Conservation (phyloP, 2,888 invertebrate species). For the Cheilosia variabilis region DNA sequence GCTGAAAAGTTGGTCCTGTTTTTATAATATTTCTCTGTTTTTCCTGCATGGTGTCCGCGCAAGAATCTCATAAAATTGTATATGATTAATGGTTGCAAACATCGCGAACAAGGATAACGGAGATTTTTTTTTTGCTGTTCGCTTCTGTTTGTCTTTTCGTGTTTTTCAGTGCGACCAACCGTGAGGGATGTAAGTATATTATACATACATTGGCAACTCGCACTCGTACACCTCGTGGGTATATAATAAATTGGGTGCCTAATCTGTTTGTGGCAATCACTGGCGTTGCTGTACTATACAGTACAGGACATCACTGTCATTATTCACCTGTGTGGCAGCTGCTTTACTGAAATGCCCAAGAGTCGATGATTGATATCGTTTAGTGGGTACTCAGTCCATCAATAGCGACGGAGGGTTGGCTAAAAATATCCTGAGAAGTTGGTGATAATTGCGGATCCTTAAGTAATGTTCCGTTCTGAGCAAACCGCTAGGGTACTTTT, state of each 20-base stretch:
- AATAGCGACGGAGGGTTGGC: not conserved
- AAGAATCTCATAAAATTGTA: conserved; percentile 57
- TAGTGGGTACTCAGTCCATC: not conserved
- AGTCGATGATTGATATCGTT: not conserved
- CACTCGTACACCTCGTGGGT: not conserved
- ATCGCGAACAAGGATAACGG: conserved; percentile 41
- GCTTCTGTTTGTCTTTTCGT: conserved; percentile 8
- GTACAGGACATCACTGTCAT: conserved; percentile 37
- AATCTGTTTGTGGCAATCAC: conserved; percentile 32
- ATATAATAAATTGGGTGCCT: conserved; percentile 31
- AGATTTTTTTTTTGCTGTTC: not conserved
- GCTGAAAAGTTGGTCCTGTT: conserved; percentile 39
- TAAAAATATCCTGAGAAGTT: not conserved
- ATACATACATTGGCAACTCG: conserved; percentile 5
- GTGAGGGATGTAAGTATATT: not conserved
- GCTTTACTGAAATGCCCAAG: conserved; percentile 40
- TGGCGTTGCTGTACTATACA: not conserved
- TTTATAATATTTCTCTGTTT: conserved; percentile 1
- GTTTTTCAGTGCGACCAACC: conserved; percentile 2
- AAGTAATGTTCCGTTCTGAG: not conserved
- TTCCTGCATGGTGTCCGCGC: conserved; percentile 37
- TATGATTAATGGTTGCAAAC: conserved; percentile 61
- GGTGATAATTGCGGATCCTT: not conserved
- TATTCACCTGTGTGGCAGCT: conserved; percentile 49
- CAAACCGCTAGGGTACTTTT: not conserved